These are phyloP conservation scores for Cremastinae sp. DNA, from an alignment of 2,888 invertebrate genomes.

Conservation along the genomic window DNA sequence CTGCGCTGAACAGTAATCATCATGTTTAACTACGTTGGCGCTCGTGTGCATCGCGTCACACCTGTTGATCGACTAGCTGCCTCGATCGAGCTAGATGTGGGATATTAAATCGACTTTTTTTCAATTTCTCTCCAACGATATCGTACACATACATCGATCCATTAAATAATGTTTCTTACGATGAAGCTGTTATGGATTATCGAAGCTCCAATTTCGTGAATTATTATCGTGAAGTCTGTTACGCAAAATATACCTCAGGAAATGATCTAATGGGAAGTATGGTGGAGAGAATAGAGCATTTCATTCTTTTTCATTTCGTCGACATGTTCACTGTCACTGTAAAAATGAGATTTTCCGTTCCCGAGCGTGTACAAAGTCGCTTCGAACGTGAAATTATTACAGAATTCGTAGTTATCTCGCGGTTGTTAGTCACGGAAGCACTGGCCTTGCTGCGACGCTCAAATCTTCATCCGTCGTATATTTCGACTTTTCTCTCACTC, in stretches of 20 bases:
- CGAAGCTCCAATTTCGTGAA: neutral
- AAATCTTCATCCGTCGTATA: slow-evolving; percentile 41
- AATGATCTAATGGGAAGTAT: too few species aligned
- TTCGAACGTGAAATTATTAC: slow-evolving; percentile 47
- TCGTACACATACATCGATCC: neutral
- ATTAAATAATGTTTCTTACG: neutral
- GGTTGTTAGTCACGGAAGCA: slow-evolving; percentile 68
- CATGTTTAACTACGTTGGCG: slow-evolving; percentile 36
- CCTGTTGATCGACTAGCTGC: slow-evolving; percentile 49
- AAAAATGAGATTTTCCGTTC: slow-evolving; percentile 17
- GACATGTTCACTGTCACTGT: neutral
- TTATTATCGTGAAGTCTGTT: too few species aligned
- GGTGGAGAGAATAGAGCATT: too few species aligned
- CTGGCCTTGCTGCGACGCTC: slow-evolving; percentile 25
- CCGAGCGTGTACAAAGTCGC: neutral
- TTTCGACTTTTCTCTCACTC: slow-evolving; percentile 47
- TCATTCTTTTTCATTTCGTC: too few species aligned
- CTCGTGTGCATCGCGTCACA: slow-evolving; percentile 53
- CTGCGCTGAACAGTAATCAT: slow-evolving; percentile 49
- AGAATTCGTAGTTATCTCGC: slow-evolving; percentile 40
- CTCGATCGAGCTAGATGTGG: slow-evolving; percentile 27
- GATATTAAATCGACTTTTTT: slow-evolving; percentile 17
- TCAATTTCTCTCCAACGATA: neutral
- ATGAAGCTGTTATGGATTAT: neutral
- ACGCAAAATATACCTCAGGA: too few species aligned